Evolutionary conservation across 1,140 invertebrate genomes (phyloP).

Genomic region (Nasonia giraulti): DNA sequence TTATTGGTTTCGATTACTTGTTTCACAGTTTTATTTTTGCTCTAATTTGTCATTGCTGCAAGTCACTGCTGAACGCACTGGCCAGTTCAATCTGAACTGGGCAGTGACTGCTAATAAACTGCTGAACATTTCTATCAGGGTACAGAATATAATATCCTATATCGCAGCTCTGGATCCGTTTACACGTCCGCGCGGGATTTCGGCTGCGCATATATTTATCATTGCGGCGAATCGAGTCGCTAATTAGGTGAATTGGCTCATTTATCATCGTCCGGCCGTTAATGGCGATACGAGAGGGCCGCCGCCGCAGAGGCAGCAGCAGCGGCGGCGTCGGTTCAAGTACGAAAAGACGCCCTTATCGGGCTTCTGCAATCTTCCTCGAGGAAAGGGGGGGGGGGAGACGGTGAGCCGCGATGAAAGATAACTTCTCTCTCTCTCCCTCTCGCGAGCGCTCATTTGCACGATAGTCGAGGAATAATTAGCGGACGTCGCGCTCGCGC

Average conservation of each 20-base stretch:
- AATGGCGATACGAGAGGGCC: constrained; percentile 50
- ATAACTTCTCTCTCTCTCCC: neutral
- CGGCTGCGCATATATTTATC: constrained; percentile 42
- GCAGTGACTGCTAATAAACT: too few species aligned
- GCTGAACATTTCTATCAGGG: too few species aligned
- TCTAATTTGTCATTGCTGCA: too few species aligned
- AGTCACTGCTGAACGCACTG: too few species aligned
- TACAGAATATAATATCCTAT: constrained; percentile 50
- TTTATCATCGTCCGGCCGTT: constrained; percentile 50
- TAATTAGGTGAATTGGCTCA: constrained; percentile 53
- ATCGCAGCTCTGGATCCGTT: neutral
- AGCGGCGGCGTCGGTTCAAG: constrained; percentile 26
- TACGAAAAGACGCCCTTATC: constrained; percentile 52
- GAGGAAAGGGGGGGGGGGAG: neutral
- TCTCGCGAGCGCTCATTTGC: constrained; percentile 62
- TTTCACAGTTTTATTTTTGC: too few species aligned
- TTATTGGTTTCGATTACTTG: too few species aligned
- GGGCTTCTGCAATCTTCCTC: constrained; percentile 29
- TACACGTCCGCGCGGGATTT: constrained; percentile 22
- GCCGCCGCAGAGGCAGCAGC: neutral
- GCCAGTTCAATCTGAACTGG: too few species aligned
- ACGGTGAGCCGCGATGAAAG: neutral
- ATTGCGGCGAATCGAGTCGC: constrained; percentile 49
- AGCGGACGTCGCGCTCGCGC: constrained; percentile 59
- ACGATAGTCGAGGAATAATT: constrained; percentile 65